Base-by-base conservation (phyloP, 2,797 vertebrate species). In the Nasua narica region DNA sequence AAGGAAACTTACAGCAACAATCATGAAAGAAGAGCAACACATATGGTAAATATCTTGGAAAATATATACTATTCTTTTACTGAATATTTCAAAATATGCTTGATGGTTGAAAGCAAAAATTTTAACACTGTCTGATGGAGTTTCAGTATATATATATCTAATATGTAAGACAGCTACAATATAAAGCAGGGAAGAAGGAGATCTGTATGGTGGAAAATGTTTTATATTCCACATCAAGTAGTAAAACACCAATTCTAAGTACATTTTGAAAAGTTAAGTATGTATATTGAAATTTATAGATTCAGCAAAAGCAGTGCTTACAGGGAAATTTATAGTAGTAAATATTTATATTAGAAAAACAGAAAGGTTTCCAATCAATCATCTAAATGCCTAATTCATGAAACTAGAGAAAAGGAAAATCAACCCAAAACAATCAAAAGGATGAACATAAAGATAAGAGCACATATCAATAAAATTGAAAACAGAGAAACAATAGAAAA, bases 181-280 rank as follows among this genome's bases (percentile, higher is more conserved):
- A 88, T 23, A 86, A 88, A 77, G 1, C 12, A 62, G 18, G 25
- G 21, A 91, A 25, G 27, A 16, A 87, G 15, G 9, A 77, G 23
- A 11, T 78, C 10, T 35, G 74, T 37, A 48, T 54, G 46, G 7
- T 56, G 9, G 78, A 5, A 52, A 94, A 67, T 1, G 69, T 78
- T 90, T 77, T 87, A 27, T 23, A 40, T 74, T 84, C 81, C 27
- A 69, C 40, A 76, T 52, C 12, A 62, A 32, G 48, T 74, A 54
- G n/a, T 77, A 86, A 89, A 94, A 82, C 82, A 94, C 35, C 13
- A 40, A 95, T 92, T 74, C 67, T 77, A 87, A 87, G 69, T 90
- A 91, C 58, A 86, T 87, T 81, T 95, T 69, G 40, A 56, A 92
- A 90, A 95, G 35, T 58, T 62, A 43, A 88, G 29, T 60, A 78